Base-by-base conservation (phyloP, 2,888 invertebrate species). In the Andrena trimmerana region DNA sequence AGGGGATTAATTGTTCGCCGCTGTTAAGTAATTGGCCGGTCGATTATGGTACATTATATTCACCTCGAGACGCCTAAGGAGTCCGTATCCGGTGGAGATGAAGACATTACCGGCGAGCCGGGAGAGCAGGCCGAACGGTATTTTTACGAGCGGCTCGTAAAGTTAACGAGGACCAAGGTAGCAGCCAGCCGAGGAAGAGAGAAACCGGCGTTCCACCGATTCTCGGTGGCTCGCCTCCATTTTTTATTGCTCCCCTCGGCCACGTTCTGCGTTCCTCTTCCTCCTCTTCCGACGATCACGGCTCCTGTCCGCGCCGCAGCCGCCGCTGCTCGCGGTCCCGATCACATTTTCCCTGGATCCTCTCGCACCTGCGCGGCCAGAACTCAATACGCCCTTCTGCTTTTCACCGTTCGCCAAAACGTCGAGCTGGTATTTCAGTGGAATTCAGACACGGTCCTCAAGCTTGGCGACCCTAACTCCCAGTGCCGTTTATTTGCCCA, bases 61-160 rank as follows among this genome's bases (percentile, higher is more conserved):
- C 92, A 89, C 90, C 90, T 90, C 83, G 82, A 79, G 90, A 88
- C 69, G 90, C 89, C 88, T 89, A 89, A 91, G 90, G 90, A 91
- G 90, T 90, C 89, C 85, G 91, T 89, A 90, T 91, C 83, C 85
- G 76, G 83, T 84, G 85, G 88, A 89, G 93, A 93, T 94, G 93
- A 93, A 93, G 94, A 93, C 93, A 93, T 94, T 92, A 93, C 91
- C 88, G 87, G 81, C 89, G 88, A 83, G 87, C 80, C 85, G 86
- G 85, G 89, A 87, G 88, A 89, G 84, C 87, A 78, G 88, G 82
- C 89, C 88, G 91, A 92, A 93, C 92, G 93, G 92, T 93, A 94
- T 94, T 94, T 94, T 94, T 94, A 94, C 94, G 94, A 94, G 93
- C 90, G 33, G 90, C 92, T 94, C 94, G 94, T 94, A 94, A 94